Percentiles rank a stretch among this genome's conserved stretches.
Conservation (phyloP, 2,113 vertebrate species). For the Pseudorectes ferrugineus region DNA sequence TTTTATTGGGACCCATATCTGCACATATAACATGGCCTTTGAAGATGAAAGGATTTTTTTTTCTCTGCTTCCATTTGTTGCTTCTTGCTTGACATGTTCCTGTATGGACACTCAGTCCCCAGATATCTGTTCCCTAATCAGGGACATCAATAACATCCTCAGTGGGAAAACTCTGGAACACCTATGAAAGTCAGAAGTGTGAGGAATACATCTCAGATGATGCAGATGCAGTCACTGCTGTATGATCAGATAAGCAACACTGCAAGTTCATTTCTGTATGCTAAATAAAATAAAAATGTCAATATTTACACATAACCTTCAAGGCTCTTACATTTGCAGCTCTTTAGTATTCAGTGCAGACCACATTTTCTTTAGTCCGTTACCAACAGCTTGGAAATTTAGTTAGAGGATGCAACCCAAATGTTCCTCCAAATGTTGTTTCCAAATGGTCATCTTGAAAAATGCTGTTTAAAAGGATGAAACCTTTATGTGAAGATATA, state of each 20-base stretch:
- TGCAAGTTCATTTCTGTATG: constrained; percentile 69
- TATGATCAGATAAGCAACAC: constrained; percentile 66
- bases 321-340: constrained; percentile 71
- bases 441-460: constrained; percentile 81
- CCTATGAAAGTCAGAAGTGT: constrained; percentile 72
- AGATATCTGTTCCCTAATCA: constrained; percentile 67
- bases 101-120: constrained; percentile 48
- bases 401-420: constrained; percentile 86
- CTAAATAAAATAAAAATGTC: constrained; percentile 79
- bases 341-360: constrained; percentile 80
- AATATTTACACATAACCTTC: constrained; percentile 82
- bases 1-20: constrained; percentile 30
- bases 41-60: constrained; percentile 49
- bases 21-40: constrained; percentile 35
- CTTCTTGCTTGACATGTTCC: constrained; percentile 58
- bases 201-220: constrained; percentile 47
- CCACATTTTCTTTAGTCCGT: constrained; percentile 77
- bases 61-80: constrained; percentile 16
- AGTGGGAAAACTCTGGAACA: constrained; percentile 50
- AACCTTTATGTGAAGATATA: constrained; percentile 62
- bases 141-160: constrained; percentile 61
- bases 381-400: constrained; percentile 85
- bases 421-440: constrained; percentile 85
- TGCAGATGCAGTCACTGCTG: constrained; percentile 44
- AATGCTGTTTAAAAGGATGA: constrained; percentile 65